phyloP scores from a whole-genome alignment of 1,140 invertebrate genomes.

The Sarcophaga bullata region DNA sequence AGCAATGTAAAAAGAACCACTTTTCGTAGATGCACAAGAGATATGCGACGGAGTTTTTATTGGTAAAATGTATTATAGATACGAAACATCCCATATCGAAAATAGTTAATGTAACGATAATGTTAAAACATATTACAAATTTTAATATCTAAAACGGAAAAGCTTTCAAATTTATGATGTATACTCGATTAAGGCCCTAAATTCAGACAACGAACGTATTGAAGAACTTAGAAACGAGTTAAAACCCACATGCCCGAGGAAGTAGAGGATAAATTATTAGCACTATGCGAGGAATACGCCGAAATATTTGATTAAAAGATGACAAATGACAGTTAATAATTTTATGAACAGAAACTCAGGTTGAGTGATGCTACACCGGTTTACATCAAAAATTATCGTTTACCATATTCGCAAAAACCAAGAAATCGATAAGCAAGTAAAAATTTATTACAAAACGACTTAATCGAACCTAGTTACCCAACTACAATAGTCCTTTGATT shows the following conservation, averaged over 20 bases:
- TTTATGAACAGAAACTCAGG: conserved; percentile 37
- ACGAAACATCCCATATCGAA: neutral
- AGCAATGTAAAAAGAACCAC: too few relatives aligned
- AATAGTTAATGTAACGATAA: neutral
- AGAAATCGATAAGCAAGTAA: conserved; percentile 47
- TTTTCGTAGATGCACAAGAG: conserved; percentile 3
- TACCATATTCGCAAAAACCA: too few relatives aligned
- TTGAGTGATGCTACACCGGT: conserved; percentile 28
- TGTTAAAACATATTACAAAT: neutral
- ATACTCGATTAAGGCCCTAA: neutral
- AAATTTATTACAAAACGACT: conserved; percentile 47
- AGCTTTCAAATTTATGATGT: neutral
- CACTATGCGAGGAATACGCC: too few relatives aligned
- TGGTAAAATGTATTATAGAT: neutral
- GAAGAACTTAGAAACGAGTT: neutral
- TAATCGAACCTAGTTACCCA: conserved; percentile 47
- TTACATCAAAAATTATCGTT: too few relatives aligned
- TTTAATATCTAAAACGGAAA: neutral
- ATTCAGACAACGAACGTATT: neutral
- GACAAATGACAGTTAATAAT: conserved; percentile 39
- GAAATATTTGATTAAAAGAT: neutral
- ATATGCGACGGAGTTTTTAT: neutral
- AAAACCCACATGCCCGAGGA: neutral
- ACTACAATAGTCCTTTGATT: conserved; percentile 50
- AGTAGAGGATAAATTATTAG: too few relatives aligned